Base-by-base conservation (phyloP, 2,113 vertebrate genomes). In the Rhabdornis inornatus region DNA sequence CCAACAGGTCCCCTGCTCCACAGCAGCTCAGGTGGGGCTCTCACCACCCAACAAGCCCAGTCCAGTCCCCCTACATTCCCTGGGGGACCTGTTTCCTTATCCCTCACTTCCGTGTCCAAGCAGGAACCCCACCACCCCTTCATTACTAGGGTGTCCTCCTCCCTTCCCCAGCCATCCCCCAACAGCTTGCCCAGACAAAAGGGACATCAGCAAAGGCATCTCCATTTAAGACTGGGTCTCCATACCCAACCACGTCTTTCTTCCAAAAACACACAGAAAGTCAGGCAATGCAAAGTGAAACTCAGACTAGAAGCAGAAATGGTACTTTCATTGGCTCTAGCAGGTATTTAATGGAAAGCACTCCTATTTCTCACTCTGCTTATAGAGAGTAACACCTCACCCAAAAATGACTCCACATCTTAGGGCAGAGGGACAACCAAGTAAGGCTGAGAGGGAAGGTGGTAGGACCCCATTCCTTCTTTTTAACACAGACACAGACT, bases 71-170 rank as follows among this genome's bases (percentile, higher is more conserved):
- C 11, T 11, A 15, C 4, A 19, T 6, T 6, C 27, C 21, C 40
- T 13, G 11, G 5, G 27, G 12, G 6, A 9, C 3, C 37, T 49
- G 6, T 10, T 90, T 61, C 45, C 45, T 61, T 78, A 49, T 5
- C 10, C 8, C n/a, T 87, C 59, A 28, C 30, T 78, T 74, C 21
- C 39, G 77, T 1, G 2, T 23, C 55, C 40, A 44, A 63, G 40
- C 69, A 82, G 50, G 82, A n/a, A 55, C 6, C 6, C 3, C 44
- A 60, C 6, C 13, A 45, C 1, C 16, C 44, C 20, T 35, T 31
- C 1, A 0, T 25, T 0, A 45, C 3, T 42, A 66, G 45, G 12
- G n/a, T 17, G 15, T 4, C 24, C 40, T 25, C 13, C 47, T 74
- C n/a, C 11, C 50, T 78, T 78, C 64, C 75, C 50, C 47, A 56